Conservation (phyloP, 2,113 vertebrate genomes). For the Ibidorhyncha struthersii region DNA sequence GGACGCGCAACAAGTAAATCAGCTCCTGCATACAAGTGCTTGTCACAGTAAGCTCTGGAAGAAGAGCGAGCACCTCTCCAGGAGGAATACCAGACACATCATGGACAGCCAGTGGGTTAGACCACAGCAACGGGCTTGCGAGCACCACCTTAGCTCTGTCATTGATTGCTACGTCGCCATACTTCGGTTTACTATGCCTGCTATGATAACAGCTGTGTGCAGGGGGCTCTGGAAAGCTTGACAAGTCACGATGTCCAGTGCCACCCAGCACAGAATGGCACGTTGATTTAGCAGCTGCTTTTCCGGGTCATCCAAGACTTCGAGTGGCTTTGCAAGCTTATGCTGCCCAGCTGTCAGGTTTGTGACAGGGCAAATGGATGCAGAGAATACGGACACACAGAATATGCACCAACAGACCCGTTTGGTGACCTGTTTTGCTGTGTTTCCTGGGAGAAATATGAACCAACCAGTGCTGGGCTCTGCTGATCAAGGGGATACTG, state of each 20-base stretch:
- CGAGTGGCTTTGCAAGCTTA: background rate
- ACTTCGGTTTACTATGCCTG: background rate
- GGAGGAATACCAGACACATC: background rate
- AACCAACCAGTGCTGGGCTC: background rate
- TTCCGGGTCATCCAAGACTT: background rate
- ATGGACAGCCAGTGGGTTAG: background rate
- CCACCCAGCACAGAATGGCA: background rate
- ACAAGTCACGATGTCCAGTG: background rate
- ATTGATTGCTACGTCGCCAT: fast-evolving
- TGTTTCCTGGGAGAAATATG: background rate
- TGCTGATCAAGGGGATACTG: background rate
- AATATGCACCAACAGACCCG: background rate
- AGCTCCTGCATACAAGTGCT: background rate
- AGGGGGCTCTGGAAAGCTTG: background rate
- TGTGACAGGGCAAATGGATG: background rate
- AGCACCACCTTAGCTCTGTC: background rate
- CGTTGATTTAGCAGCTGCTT: background rate
- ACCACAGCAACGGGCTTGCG: background rate
- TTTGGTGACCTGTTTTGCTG: background rate
- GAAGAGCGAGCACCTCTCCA: background rate
- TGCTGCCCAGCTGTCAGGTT: background rate
- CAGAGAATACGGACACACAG: background rate
- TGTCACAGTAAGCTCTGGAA: background rate
- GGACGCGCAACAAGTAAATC: background rate
- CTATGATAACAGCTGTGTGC: background rate